Evolutionary conservation across 1,140 invertebrate species (phyloP), one percentile per base, ranked within the genome.

Genomic region (Heliconius hewitsoni): DNA sequence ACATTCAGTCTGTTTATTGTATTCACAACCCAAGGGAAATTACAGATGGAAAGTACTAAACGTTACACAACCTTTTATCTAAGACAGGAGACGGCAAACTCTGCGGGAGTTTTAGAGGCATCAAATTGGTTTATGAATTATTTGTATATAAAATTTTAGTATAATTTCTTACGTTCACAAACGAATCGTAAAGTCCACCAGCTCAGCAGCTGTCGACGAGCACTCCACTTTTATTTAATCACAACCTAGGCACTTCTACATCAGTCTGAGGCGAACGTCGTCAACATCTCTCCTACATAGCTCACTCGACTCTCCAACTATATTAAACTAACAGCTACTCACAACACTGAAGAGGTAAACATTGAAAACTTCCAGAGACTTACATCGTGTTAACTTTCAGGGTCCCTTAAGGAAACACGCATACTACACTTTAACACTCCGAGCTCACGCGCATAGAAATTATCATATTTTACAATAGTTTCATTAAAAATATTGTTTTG

Each of bases 311-410:
- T 77, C 72, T 85, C 82, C 42, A 78, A 82, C 84, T 74, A 81
- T 82, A 80, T 86, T 84, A 85, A 81, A 83, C 80, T 89, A 91
- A 83, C 46, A 79, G 84, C 86, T 88, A 92, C 90, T 94, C 93
- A 93, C 93, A 94, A 94, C 93, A 93, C 93, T 88, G 88, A 87
- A 91, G 93, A 94, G 91, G 91, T 94, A 94, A 92, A 91, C 90
- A 94, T 90, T 91, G 81, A 52, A 86, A 84, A 83, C 82, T 85
- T 86, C 82, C 83, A 84, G 23, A 81, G 73, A 84, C 80, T 92
- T 87, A 92, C 91, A 92, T 92, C 74, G 81, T 89, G 89, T 74
- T 89, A 90, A 85, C 83, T 87, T 86, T 88, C 70, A 39, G 60
- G 42, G 57, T 85, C 77, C 84, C 77, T 84, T 78, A 72, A 78